A percentile compares a stretch with the other conserved stretches of the same genome.
Conservation (phyloP, 2,113 vertebrate genomes). For the Cebus imitator region DNA sequence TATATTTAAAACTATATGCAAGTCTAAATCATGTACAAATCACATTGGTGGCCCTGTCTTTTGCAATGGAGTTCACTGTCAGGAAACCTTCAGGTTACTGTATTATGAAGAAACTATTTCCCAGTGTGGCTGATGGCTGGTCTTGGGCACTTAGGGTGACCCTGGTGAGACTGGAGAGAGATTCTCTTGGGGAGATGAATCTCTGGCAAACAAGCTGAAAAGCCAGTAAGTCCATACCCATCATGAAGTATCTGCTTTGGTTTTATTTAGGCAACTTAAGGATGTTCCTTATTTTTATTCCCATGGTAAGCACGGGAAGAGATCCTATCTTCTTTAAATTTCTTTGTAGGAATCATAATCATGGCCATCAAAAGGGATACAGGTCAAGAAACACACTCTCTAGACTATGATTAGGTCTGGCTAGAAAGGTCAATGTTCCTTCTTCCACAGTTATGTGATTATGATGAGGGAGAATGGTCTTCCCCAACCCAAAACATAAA, state of each 20-base stretch:
- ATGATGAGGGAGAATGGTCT: neutral
- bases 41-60: neutral
- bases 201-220: neutral
- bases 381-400: neutral
- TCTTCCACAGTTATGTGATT: neutral
- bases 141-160: neutral
- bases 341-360: neutral
- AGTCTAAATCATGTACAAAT: neutral
- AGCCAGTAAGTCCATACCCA: neutral
- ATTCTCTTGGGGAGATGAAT: neutral
- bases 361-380: neutral
- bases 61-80: neutral
- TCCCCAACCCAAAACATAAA: neutral
- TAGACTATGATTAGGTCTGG: neutral
- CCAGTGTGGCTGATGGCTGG: neutral
- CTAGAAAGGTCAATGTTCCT: neutral
- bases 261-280: neutral
- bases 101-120: neutral
- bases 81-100: neutral
- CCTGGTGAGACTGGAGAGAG: neutral
- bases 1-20: neutral
- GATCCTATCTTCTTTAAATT: neutral
- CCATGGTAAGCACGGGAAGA: neutral
- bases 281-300: neutral
- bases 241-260: neutral